Base-by-base conservation (phyloP, 2,888 invertebrate species). In the Melieria picta region DNA sequence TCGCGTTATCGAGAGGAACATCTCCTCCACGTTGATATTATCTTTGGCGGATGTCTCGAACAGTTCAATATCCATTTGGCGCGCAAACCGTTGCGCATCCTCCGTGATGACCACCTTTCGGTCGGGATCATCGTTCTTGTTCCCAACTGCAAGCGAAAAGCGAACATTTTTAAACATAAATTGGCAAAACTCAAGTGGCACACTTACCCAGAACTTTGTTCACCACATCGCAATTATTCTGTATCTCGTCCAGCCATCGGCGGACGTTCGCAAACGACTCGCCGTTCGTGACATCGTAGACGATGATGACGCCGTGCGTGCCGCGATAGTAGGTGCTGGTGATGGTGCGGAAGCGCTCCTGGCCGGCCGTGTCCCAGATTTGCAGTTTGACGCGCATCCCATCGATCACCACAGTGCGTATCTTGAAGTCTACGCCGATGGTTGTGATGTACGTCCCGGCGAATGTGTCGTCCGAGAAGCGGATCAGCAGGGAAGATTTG, bases 41-140 rank as follows among this genome's bases (percentile, higher is more conserved):
- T 99, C 98, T 90, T 99, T 99, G 85, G 99, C 99, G 85, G 97
- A 98, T 77, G 99, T 99, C 89, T 99, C 99, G 88, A 97, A 99
- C 79, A 99, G 89, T 80, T 95, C 94, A 85, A 99, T 98, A 81
- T 94, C 94, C 97, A 99, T 98, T 88, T 98, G 97, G 85, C 93
- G 94, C 73, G 99, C 98, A 88, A 98, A 99, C 83, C 96, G 91
- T 88, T 96, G 94, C 74, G 99, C 99, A 89, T 99, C 99, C 87
- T 96, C 95, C 60, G 97, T 97, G 74, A 98, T 90, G 45, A 99
- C 99, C 73, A 99, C 98, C 89, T 99, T 98, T 79, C 95, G 90
- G 81, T 95, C 94, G 11, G 96, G 96, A 85, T 94, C 94, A 88
- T 98, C 98, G 88, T 96, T 96, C 88, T 98, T 98, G 89, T 98